A percentile compares a stretch with the other conserved stretches of the same genome.
Conservation (phyloP, 2,888 invertebrate species). For the Lasioglossum zephyrum region DNA sequence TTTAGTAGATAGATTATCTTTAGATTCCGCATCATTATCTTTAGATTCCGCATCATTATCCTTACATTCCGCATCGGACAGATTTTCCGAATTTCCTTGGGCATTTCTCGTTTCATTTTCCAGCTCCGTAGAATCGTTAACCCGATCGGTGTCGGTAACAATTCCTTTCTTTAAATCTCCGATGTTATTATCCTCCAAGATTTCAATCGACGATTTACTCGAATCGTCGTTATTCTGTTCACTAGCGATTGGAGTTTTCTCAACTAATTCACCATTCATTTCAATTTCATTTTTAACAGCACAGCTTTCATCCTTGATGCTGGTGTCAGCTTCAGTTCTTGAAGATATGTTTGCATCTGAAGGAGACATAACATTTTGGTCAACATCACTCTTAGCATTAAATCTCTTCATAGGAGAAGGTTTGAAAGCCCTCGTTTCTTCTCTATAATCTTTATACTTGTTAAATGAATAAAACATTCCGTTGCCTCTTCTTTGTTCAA, state of each 20-base stretch:
- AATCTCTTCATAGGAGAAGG: background rate
- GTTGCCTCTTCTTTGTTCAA: slow-evolving; percentile 43
- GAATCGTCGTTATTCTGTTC: slow-evolving; percentile 16
- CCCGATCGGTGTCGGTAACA: background rate
- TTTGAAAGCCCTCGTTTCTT: slow-evolving; percentile 12
- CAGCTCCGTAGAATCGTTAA: background rate
- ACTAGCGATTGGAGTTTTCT: background rate
- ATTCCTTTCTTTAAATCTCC: background rate
- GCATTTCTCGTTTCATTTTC: slow-evolving; percentile 8
- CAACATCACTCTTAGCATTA: slow-evolving; percentile 28
- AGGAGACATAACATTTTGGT: slow-evolving; percentile 23
- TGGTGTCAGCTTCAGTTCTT: slow-evolving; percentile 19
- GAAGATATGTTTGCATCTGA: slow-evolving; percentile 34
- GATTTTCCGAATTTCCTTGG: slow-evolving; percentile 12
- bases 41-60: slow-evolving; percentile 19
- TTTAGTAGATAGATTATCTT: background rate
- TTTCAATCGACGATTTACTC: slow-evolving; percentile 5
- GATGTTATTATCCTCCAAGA: background rate
- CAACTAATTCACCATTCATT: slow-evolving; percentile 12
- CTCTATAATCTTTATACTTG: slow-evolving; percentile 25
- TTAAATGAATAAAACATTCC: slow-evolving; percentile 25
- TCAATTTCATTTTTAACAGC: background rate
- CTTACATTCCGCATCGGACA: background rate
- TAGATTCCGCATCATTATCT: slow-evolving; percentile 19
- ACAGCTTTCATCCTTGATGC: slow-evolving; percentile 13